Conservation (phyloP, 2,797 vertebrate genomes). For the Lithobates pipiens region DNA sequence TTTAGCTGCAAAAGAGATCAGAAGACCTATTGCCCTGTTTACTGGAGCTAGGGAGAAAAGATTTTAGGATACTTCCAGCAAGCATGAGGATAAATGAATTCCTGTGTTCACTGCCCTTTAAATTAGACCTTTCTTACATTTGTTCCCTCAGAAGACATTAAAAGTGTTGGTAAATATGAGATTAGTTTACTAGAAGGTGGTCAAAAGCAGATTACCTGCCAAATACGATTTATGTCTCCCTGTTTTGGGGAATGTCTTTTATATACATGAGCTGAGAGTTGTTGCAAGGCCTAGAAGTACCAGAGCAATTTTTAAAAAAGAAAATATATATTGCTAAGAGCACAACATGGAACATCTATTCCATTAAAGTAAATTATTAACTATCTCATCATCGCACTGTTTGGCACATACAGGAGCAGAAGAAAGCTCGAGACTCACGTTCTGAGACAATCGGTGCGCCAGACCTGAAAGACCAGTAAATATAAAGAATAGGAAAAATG, state of each 20-base stretch:
- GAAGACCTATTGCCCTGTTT: constrained; percentile 18
- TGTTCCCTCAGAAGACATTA: constrained; percentile 34
- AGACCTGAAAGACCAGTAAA: no score
- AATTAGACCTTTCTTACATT: constrained; percentile 35
- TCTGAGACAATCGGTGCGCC: no score
- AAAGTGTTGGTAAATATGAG: constrained; percentile 38
- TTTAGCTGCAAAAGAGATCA: constrained; percentile 7
- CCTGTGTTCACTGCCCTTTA: constrained; percentile 20
- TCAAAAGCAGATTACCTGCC: constrained; percentile 49
- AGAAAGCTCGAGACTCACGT: no score
- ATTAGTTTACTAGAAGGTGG: constrained; percentile 15
- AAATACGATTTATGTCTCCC: constrained; percentile 20
- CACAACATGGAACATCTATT: no score
- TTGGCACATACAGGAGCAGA: no score
- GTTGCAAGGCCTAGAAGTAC: neutral
- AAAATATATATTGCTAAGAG: no score
- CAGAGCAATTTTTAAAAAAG: constrained; percentile 3
- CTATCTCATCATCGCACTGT: no score
- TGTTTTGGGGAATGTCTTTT: constrained; percentile 28
- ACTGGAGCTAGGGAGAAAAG: constrained; percentile 4
- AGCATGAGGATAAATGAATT: constrained; percentile 38
- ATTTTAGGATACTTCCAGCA: constrained; percentile 13
- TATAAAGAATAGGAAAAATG: no score
- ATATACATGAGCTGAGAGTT: constrained; percentile 41
- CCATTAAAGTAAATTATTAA: no score